Evolutionary conservation across 2,888 invertebrate species (phyloP).

Genomic region (Trissolcus brochymenae): DNA sequence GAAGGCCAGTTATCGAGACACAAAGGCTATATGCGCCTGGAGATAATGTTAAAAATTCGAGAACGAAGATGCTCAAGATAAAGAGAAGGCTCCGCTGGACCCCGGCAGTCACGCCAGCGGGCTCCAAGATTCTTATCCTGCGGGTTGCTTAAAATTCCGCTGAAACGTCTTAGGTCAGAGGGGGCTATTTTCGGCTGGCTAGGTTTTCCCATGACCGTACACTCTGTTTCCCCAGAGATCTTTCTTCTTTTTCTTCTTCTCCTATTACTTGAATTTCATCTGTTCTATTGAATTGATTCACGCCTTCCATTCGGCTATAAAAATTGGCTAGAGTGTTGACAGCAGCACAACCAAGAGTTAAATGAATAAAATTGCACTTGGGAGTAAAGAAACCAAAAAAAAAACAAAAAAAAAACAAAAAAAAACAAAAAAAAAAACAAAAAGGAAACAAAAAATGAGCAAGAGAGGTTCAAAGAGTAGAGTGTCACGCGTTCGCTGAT

Average conservation of each 20-base stretch:
- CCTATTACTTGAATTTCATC: neutral
- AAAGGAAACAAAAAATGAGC: slow-evolving; percentile 11
- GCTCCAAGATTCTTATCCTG: slow-evolving; percentile 44
- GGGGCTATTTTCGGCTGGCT: slow-evolving; percentile 30
- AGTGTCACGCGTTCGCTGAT: slow-evolving; percentile 48
- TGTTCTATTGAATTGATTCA: slow-evolving; percentile 26
- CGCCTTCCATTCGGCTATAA: neutral
- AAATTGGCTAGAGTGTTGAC: slow-evolving; percentile 1
- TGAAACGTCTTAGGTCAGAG: slow-evolving; percentile 42
- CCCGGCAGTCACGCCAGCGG: slow-evolving; percentile 35
- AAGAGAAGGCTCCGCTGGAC: slow-evolving; percentile 19
- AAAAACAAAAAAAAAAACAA: no score
- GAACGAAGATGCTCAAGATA: slow-evolving; percentile 47
- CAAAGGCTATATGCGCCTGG: slow-evolving; percentile 47
- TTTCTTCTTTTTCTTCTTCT: no score
- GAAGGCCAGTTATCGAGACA: slow-evolving; percentile 49
- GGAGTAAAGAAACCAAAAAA: neutral
- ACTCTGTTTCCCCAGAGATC: neutral
- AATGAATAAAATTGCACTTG: slow-evolving; percentile 17
- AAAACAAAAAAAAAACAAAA: no score
- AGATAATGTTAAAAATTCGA: slow-evolving; percentile 52
- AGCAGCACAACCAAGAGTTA: slow-evolving; percentile 8
- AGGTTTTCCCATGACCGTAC: slow-evolving; percentile 11
- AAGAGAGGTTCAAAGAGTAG: slow-evolving; percentile 22
- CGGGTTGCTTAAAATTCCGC: slow-evolving; percentile 46